Conservation (phyloP, 2,797 vertebrate genomes). For the Myiotriccus ornatus region DNA sequence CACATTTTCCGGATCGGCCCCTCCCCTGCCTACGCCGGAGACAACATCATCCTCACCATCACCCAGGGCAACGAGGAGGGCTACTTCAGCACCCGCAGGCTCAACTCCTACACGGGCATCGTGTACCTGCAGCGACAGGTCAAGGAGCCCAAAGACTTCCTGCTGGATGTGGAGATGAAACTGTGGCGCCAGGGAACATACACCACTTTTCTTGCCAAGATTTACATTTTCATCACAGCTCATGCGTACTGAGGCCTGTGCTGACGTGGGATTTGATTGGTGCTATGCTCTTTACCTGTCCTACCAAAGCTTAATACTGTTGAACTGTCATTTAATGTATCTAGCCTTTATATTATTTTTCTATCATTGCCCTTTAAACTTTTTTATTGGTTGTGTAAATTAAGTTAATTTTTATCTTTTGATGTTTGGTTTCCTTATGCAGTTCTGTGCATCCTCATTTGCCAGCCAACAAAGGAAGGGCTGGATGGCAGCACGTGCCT, state of each 20-base stretch:
- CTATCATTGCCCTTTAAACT: conserved; percentile 20
- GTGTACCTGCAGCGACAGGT: conserved; percentile 88
- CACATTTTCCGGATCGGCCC: conserved; percentile 98
- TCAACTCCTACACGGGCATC: conserved; percentile 90
- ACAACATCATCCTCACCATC: conserved; percentile 91
- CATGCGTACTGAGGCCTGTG: conserved; percentile 79
- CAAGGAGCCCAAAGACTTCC: conserved; percentile 86
- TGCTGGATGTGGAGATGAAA: conserved; percentile 94
- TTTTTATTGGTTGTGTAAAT: conserved; percentile 56
- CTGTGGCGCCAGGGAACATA: conserved; percentile 90
- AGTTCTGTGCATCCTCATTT: not conserved
- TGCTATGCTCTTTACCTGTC: conserved; percentile 68
- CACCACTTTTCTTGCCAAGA: conserved; percentile 82
- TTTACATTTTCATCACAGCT: conserved; percentile 93
- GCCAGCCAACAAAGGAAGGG: not conserved
- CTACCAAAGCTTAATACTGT: conserved; percentile 52
- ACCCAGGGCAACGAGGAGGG: conserved; percentile 90
- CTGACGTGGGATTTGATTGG: conserved; percentile 57
- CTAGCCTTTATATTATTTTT: conserved; percentile 64
- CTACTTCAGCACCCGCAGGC: conserved; percentile 90
- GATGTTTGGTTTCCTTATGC: not conserved
- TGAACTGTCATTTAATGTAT: conserved; percentile 57
- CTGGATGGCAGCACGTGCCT: conserved; percentile 10
- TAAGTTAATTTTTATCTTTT: conserved; percentile 69
- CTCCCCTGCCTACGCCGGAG: conserved; percentile 89